Evolutionary conservation across 2,797 vertebrate genomes (phyloP).

Genomic region (Enteromius argenteus): DNA sequence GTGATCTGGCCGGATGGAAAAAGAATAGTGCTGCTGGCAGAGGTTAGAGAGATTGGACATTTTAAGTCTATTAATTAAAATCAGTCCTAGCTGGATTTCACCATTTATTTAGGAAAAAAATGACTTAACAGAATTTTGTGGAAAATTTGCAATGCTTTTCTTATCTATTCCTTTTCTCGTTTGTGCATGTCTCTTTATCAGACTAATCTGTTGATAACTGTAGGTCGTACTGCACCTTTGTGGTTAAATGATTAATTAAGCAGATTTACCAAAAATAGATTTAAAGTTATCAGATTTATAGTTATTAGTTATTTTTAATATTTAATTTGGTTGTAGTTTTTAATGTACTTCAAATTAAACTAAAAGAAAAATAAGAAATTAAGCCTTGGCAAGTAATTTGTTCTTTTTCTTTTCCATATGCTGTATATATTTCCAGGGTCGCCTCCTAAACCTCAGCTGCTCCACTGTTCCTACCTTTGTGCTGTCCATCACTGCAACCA

Average conservation of each 20-base stretch:
- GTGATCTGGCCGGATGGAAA: constrained; percentile 98
- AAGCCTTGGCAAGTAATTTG: neutral
- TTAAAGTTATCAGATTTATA: too few relatives aligned
- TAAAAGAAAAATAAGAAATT: too few relatives aligned
- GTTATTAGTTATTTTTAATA: neutral
- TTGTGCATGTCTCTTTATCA: neutral
- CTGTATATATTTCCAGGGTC: constrained; percentile 78
- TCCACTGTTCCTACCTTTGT: constrained; percentile 98
- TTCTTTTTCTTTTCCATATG: neutral
- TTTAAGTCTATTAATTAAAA: neutral
- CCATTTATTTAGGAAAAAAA: neutral
- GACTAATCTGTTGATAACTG: neutral
- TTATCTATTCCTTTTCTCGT: neutral
- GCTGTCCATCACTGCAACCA: constrained; percentile 96
- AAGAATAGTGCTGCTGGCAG: constrained; percentile 94
- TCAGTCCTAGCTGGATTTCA: neutral
- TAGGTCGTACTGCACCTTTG: neutral
- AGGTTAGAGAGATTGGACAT: constrained; percentile 76
- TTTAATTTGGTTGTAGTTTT: neutral
- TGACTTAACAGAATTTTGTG: neutral
- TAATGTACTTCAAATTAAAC: neutral
- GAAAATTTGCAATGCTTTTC: neutral
- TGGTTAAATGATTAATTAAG: neutral
- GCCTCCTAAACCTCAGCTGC: constrained; percentile 94
- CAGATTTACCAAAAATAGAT: neutral